Evolutionary conservation across 2,888 invertebrate species (phyloP), one percentile per base, ranked within the genome.

Genomic region (Ptilodon capucinus): DNA sequence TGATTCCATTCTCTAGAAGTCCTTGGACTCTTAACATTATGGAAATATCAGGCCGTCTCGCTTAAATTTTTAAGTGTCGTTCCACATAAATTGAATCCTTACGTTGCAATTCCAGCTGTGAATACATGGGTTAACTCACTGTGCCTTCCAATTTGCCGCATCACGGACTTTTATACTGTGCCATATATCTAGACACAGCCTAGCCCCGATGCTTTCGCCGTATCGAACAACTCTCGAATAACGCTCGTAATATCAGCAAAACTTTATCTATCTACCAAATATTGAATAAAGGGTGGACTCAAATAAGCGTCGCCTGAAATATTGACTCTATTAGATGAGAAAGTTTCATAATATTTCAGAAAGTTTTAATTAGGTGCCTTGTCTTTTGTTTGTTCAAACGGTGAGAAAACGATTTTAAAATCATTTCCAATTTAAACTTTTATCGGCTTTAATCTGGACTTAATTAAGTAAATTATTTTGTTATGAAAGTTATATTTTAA

Each of bases 141-240:
- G 57, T 59, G 62, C 61, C 63, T 64, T 69, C 67, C 75, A 77
- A 78, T 79, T 77, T 76, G 45, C 64, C 69, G 71, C 68, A 60
- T 72, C 71, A 57, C 53, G 60, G 68, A 51, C 32, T 62, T 62
- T 63, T 59, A 57, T 63, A 64, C 59, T 48, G 50, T 51, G 54
- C 44, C 9, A 45, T 48, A 51, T 50, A 56, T 49, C 39, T 54
- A 14, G 16, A 17, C 8, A 44, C 32, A 30, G 38, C 41, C 38
- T 35, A 45, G 34, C 17, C 28, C 35, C 41, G 17, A 28, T 41
- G 18, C 45, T 13, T 38, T 48, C 21, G 14, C 36, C 40, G 39
- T 51, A 47, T 42, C 46, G 25, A 44, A 51, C 46, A 47, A 44
- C 36, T 35, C 13, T 28, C 28, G 34, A 46, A 42, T 46, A 44